A percentile compares a stretch with the other conserved stretches of the same genome.
Conservation (phyloP, 2,113 vertebrate species). For the Macquaria ambigua region DNA sequence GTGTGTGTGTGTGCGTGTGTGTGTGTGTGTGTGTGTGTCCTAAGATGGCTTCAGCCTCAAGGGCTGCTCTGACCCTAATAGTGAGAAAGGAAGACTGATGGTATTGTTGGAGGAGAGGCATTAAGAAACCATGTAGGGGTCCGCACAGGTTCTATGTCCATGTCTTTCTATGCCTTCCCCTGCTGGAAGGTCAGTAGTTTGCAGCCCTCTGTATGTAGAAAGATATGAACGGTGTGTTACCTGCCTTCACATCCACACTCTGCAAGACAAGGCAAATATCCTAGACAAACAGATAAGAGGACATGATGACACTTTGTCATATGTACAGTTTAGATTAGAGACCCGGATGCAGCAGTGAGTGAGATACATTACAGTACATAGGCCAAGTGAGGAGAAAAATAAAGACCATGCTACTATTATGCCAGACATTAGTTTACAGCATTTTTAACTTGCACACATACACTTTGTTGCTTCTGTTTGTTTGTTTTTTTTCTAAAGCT, state of each 20-base stretch:
- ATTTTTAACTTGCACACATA: constrained; percentile 6
- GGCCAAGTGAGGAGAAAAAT: not conserved
- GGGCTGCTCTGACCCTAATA: constrained; percentile 40
- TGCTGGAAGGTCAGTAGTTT: not conserved
- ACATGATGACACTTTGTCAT: constrained; percentile 19
- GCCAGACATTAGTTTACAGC: not conserved
- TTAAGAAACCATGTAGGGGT: not conserved
- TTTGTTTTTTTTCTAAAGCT: not conserved
- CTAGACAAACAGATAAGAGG: constrained; percentile 35
- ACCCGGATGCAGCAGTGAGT: not conserved
- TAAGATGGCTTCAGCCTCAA: constrained; percentile 56
- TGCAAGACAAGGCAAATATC: constrained; percentile 35
- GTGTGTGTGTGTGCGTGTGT: no score
- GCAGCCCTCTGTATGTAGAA: not conserved
- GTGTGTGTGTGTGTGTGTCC: no score
- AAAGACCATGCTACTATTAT: not conserved
- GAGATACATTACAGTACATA: not conserved
- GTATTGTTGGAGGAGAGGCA: constrained; percentile 11
- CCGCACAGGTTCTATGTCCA: not conserved
- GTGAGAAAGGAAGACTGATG: constrained; percentile 32
- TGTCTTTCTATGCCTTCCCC: not conserved
- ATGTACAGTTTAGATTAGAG: constrained; percentile 32
- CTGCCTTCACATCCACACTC: not conserved
- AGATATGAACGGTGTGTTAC: not conserved
- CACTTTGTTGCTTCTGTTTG: not conserved